These are phyloP conservation scores for Balearica regulorum DNA, from an alignment of 2,797 vertebrate genomes.

Conservation along the genomic window DNA sequence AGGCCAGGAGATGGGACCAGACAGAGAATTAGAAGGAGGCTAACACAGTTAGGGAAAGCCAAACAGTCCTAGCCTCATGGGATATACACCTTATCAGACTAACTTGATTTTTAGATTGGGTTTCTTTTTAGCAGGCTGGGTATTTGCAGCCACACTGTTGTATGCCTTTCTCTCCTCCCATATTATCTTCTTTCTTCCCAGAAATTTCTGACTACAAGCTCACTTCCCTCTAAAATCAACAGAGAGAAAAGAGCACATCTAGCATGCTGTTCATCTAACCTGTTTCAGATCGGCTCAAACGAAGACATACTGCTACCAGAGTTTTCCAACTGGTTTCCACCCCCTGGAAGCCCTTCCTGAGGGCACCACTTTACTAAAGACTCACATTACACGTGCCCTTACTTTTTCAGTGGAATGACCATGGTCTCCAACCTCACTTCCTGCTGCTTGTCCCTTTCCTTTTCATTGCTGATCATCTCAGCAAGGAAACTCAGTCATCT, in stretches of 20 bases:
- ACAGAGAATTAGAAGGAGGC: background rate
- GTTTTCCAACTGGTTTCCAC: background rate
- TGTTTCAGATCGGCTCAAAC: background rate
- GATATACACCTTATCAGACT: background rate
- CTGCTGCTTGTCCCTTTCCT: background rate
- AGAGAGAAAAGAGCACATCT: background rate
- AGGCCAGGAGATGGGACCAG: accelerated
- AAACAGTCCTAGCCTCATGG: background rate
- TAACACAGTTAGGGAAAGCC: background rate
- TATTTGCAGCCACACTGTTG: background rate
- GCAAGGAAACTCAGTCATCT: background rate
- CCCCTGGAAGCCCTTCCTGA: background rate
- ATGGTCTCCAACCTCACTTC: background rate
- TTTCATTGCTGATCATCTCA: background rate
- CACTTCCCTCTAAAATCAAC: background rate
- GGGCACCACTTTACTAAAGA: background rate
- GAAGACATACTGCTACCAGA: background rate
- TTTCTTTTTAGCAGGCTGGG: background rate
- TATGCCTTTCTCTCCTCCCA: background rate
- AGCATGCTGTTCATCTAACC: background rate
- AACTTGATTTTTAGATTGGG: background rate
- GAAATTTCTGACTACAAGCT: background rate
- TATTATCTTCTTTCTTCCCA: background rate
- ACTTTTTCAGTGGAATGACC: background rate
- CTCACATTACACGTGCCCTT: background rate